These are phyloP conservation scores for zebrafish (Danio rerio) DNA, from an alignment of 2,113 vertebrate genomes.

Conservation along the genomic window DNA sequence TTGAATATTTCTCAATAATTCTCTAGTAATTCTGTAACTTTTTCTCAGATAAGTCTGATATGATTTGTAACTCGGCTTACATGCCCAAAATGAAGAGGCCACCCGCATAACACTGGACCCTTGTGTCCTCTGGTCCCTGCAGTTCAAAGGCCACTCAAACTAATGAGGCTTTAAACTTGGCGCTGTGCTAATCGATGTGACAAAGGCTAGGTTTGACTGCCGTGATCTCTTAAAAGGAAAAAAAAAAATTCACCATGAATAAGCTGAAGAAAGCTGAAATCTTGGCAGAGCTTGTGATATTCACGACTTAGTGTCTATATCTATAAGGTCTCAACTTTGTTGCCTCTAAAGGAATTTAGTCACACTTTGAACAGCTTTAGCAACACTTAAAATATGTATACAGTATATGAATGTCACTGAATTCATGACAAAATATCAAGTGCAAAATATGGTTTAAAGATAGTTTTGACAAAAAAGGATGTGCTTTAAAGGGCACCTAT, in stretches of 20 bases:
- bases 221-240: background rate
- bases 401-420: background rate
- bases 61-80: background rate
- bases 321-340: background rate
- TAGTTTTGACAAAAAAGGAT: background rate
- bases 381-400: background rate
- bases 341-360: background rate
- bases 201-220: constrained; percentile 12
- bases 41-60: constrained; percentile 10
- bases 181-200: background rate
- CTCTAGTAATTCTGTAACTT: background rate
- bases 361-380: background rate
- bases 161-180: constrained; percentile 17
- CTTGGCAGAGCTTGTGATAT: background rate
- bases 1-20: background rate
- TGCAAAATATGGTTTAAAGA: background rate
- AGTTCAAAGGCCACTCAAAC: constrained; percentile 33
- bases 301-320: constrained; percentile 6
- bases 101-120: background rate
- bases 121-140: background rate
- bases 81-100: background rate
- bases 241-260: background rate
- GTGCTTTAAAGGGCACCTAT: too few relatives aligned
- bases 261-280: constrained; percentile 2
- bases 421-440: background rate